Percentiles rank a stretch among this genome's conserved stretches.
These are phyloP conservation scores for Drosophila micromelanica DNA, from an alignment of 1,140 invertebrate species.

Conservation along the genomic window DNA sequence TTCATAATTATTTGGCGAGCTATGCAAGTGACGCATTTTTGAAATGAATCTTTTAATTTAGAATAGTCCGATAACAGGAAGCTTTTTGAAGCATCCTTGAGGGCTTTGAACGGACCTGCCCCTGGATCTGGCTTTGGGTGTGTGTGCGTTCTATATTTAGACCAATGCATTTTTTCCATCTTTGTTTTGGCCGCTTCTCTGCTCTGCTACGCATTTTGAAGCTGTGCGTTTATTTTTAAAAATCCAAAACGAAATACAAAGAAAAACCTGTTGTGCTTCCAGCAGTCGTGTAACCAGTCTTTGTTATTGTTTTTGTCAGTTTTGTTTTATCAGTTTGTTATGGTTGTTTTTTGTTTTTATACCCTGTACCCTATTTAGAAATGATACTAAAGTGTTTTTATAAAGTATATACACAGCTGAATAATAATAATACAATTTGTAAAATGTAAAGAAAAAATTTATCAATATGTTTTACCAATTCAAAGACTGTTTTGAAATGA, in stretches of 20 bases:
- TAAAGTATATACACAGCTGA: neutral
- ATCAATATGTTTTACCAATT: too few relatives aligned
- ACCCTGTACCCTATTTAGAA: neutral
- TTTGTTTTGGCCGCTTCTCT: constrained; percentile 2
- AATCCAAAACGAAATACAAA: constrained; percentile 30
- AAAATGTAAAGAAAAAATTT: too few relatives aligned
- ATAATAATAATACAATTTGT: too few relatives aligned
- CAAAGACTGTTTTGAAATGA: too few relatives aligned
- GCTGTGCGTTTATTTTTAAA: constrained; percentile 39
- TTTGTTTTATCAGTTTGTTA: constrained; percentile 49
- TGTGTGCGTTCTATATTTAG: constrained; percentile 32
- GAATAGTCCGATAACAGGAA: neutral
- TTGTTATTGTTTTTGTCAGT: constrained; percentile 29
- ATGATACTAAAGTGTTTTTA: neutral
- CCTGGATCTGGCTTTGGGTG: neutral
- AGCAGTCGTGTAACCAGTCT: constrained; percentile 57
- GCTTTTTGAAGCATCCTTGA: constrained; percentile 32
- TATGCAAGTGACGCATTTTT: neutral
- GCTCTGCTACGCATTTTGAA: constrained; percentile 31
- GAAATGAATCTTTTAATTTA: constrained; percentile 10
- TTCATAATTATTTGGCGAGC: constrained; percentile 14
- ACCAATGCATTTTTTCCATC: constrained; percentile 14
- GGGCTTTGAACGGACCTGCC: neutral
- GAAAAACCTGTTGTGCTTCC: constrained; percentile 52
- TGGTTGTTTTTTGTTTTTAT: constrained; percentile 23